These are phyloP conservation scores for Boloria selene DNA, from an alignment of 2,888 invertebrate genomes.

Conservation along the genomic window DNA sequence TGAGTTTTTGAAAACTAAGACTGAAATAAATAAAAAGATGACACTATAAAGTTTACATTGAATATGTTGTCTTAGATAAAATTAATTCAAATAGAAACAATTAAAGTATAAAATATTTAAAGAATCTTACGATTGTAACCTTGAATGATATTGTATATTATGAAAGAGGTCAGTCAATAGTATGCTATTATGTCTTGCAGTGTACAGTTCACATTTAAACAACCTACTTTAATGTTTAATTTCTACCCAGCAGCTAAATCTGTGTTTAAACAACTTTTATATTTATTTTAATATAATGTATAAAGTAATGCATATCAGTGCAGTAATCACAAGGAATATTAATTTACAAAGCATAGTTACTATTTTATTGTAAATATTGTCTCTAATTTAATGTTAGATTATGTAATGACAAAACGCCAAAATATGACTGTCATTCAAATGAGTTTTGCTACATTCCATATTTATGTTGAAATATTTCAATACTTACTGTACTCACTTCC, in stretches of 20 bases:
- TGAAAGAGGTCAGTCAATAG: constrained; percentile 65
- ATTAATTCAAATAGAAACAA: constrained; percentile 79
- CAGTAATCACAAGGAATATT: constrained; percentile 74
- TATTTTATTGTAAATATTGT: constrained; percentile 81
- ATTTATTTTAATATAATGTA: constrained; percentile 72
- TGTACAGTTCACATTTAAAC: constrained; percentile 76
- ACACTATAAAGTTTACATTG: constrained; percentile 78
- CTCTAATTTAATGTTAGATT: constrained; percentile 78
- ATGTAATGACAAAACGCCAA: constrained; percentile 68
- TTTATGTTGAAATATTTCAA: constrained; percentile 80
- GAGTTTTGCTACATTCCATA: constrained; percentile 83
- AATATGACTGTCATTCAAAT: constrained; percentile 76
- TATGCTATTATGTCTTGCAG: constrained; percentile 71
- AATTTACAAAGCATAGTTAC: constrained; percentile 77
- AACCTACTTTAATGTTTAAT: constrained; percentile 72
- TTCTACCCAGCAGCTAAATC: constrained; percentile 77
- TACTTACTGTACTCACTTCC: constrained; percentile 61
- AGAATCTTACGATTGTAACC: constrained; percentile 73
- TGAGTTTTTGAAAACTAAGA: constrained; percentile 80
- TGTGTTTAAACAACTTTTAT: constrained; percentile 83
- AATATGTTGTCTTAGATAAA: constrained; percentile 80
- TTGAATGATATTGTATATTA: constrained; percentile 69
- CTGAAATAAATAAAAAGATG: constrained; percentile 79
- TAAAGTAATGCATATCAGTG: constrained; percentile 78
- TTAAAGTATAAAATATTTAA: constrained; percentile 79